phyloP scores from a whole-genome alignment of 2,888 invertebrate genomes.

The Acanthopleura granulata region DNA sequence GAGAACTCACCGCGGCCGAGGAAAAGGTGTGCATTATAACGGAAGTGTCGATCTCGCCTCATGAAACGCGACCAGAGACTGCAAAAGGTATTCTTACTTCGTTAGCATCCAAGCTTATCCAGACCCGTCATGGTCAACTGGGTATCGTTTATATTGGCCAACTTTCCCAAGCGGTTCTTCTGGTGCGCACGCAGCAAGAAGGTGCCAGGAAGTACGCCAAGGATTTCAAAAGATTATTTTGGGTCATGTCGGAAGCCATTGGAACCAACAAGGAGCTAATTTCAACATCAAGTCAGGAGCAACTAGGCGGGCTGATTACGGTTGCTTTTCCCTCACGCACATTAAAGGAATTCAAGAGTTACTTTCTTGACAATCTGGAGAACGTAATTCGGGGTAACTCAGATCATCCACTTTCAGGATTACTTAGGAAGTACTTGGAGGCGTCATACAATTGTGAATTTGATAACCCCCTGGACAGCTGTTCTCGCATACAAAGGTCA shows the following conservation, averaged over 20 bases:
- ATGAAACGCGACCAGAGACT: neutral
- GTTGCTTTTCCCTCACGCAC: neutral
- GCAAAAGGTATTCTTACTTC: neutral
- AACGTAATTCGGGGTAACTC: constrained; percentile 9
- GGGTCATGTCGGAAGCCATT: constrained; percentile 49
- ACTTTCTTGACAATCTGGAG: constrained; percentile 16
- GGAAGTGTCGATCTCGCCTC: constrained; percentile 28
- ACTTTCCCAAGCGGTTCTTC: constrained; percentile 30
- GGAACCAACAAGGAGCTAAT: constrained; percentile 34
- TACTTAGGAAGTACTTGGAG: neutral
- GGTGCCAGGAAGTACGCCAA: neutral
- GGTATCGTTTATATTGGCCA: constrained; percentile 52
- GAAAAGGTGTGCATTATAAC: constrained; percentile 42
- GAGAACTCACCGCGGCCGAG: constrained; percentile 33
- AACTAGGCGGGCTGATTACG: neutral
- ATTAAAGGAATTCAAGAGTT: constrained; percentile 27
- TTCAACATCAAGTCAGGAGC: neutral
- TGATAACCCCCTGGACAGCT: neutral
- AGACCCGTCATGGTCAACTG: constrained; percentile 34
- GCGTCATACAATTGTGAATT: neutral
- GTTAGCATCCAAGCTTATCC: constrained; percentile 28
- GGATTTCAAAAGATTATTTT: constrained; percentile 33
- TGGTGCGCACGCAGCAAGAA: constrained; percentile 22
- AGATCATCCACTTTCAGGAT: neutral
- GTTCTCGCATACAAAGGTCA: neutral